Conservation (phyloP, 2,888 invertebrate species). For the Sicus ferrugineus region DNA sequence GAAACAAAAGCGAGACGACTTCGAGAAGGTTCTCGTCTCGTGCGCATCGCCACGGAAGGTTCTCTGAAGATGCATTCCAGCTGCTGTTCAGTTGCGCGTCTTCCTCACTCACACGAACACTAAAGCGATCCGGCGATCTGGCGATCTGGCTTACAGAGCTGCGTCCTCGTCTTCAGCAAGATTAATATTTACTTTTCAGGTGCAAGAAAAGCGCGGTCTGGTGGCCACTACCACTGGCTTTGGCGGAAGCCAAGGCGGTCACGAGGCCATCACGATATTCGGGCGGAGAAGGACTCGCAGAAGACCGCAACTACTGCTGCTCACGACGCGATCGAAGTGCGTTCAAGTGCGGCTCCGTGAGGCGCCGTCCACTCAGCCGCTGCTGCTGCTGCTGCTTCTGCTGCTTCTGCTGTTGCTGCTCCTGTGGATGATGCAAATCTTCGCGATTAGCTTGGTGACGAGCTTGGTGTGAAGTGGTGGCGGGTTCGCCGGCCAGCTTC, state of each 20-base stretch:
- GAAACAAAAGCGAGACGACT: too few relatives aligned
- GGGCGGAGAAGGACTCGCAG: too few relatives aligned
- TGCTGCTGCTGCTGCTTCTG: conserved; percentile 7
- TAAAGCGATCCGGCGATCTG: background rate
- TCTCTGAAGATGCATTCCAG: too few relatives aligned
- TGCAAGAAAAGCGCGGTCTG: background rate
- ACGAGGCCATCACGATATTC: background rate
- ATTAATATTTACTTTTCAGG: background rate
- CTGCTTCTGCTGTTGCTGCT: too few relatives aligned
- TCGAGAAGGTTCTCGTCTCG: too few relatives aligned
- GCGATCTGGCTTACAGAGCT: too few relatives aligned
- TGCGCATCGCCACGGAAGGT: too few relatives aligned
- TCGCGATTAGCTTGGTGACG: conserved; percentile 19
- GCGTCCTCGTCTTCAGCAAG: background rate
- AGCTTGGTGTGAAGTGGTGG: conserved; percentile 15
- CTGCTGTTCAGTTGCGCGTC: background rate
- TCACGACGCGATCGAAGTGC: background rate
- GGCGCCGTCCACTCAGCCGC: background rate
- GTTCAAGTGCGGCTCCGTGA: background rate
- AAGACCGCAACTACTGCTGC: background rate
- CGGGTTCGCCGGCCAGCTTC: background rate
- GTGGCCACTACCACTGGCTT: background rate
- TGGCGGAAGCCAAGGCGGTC: too few relatives aligned
- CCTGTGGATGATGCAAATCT: too few relatives aligned
- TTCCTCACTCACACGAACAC: background rate